A percentile compares a stretch with the other conserved stretches of the same genome.
Conservation (phyloP, 2,113 vertebrate genomes). For the Tor tambroides region DNA sequence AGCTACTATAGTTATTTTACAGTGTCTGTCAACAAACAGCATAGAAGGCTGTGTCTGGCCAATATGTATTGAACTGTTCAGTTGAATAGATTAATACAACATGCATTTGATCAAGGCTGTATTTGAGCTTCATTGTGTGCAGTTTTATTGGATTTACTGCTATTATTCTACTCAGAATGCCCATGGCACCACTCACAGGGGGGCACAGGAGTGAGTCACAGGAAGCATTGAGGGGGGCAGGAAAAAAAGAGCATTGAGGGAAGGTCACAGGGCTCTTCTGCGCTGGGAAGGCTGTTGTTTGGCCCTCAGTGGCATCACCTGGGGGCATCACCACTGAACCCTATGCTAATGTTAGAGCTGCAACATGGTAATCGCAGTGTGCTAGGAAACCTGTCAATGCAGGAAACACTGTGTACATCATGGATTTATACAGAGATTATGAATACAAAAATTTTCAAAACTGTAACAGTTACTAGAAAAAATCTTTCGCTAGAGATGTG, state of each 20-base stretch:
- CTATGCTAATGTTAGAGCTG: conserved; percentile 69
- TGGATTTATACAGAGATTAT: background rate
- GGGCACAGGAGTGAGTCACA: conserved; percentile 52
- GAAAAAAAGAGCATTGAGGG: conserved; percentile 65
- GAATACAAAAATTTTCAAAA: background rate
- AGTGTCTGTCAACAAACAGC: conserved; percentile 35
- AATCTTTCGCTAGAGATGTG: background rate
- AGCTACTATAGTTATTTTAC: conserved; percentile 14
- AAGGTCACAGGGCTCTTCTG: conserved; percentile 67
- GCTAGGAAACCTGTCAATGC: background rate
- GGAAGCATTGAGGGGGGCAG: conserved; percentile 61
- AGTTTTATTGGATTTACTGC: conserved; percentile 35
- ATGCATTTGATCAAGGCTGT: conserved; percentile 37
- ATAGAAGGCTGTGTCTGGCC: conserved; percentile 9
- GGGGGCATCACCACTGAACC: conserved; percentile 61
- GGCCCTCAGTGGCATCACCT: conserved; percentile 61
- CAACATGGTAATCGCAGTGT: conserved; percentile 63
- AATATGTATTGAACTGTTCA: background rate
- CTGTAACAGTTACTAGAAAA: background rate
- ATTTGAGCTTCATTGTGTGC: conserved; percentile 21
- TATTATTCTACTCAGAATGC: conserved; percentile 47
- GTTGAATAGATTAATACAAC: conserved; percentile 26
- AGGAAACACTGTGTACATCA: background rate
- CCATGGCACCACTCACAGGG: conserved; percentile 17
- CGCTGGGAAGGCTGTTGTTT: conserved; percentile 67